Evolutionary conservation across 1,140 invertebrate genomes (phyloP).

Genomic region (Rhagoletis zephyria): DNA sequence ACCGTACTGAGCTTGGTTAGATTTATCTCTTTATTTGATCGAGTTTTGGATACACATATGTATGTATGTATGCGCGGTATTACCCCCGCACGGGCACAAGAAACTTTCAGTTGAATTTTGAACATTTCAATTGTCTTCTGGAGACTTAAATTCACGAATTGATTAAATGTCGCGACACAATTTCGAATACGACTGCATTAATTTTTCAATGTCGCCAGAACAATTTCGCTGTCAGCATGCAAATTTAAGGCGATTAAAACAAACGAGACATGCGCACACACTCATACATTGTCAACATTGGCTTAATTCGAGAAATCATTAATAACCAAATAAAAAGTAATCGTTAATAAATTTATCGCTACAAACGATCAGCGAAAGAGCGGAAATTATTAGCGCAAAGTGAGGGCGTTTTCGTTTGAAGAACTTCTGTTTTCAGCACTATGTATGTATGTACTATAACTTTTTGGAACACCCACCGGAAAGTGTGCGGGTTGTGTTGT

Average conservation of each 20-base stretch:
- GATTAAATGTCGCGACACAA: conserved; percentile 13
- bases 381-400: conserved; percentile 47
- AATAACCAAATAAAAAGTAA: conserved; percentile 1
- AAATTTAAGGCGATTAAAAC: conserved; percentile 40
- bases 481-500: background rate
- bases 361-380: conserved; percentile 5
- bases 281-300: background rate
- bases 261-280: background rate
- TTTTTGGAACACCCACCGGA: conserved; percentile 16
- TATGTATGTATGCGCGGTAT: too few species aligned
- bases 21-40: too few species aligned
- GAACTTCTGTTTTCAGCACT: background rate
- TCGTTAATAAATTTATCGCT: conserved; percentile 37
- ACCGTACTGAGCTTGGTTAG: too few species aligned
- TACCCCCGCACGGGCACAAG: too few species aligned
- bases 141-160: too few species aligned
- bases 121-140: too few species aligned
- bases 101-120: too few species aligned
- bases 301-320: conserved; percentile 8
- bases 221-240: conserved; percentile 9
- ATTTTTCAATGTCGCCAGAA: conserved; percentile 16
- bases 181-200: background rate
- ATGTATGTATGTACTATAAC: background rate
- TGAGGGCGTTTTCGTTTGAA: conserved; percentile 5
- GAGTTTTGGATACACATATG: too few species aligned